phyloP scores from a whole-genome alignment of 35 echinoderm and acorn worm genomes.

The Diadema setosum region DNA sequence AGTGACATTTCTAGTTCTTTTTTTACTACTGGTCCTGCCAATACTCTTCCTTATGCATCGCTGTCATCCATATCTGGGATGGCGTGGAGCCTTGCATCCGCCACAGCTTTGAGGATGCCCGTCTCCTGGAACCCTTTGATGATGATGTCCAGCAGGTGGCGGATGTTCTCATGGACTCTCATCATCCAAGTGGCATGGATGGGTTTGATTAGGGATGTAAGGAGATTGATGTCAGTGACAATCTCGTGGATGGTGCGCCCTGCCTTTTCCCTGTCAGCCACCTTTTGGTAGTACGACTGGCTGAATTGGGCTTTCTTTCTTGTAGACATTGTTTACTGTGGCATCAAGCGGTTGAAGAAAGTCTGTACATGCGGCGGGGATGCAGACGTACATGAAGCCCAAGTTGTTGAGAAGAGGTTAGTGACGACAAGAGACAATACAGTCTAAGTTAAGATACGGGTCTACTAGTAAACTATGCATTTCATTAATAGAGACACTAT shows the following conservation, averaged over 20 bases:
- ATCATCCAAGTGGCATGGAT: background rate
- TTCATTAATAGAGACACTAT: too few species aligned
- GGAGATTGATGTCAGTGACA: background rate
- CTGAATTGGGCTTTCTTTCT: background rate
- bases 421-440: too few species aligned
- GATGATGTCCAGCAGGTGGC: background rate
- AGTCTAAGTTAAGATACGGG: too few species aligned
- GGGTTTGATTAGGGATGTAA: background rate
- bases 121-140: background rate
- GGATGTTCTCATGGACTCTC: background rate
- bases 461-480: too few species aligned
- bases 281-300: background rate
- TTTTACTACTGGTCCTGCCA: too few species aligned
- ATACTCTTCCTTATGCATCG: too few species aligned
- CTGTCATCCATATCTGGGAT: background rate
- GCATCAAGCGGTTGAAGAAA: constrained; percentile 16
- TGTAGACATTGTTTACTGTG: background rate
- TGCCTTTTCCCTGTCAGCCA: background rate
- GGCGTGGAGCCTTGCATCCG: background rate
- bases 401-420: background rate
- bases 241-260: constrained; percentile 7
- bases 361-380: constrained; percentile 35
- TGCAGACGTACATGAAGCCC: background rate
- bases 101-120: background rate
- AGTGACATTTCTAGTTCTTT: too few species aligned